These are phyloP conservation scores for Drosophila macrospina DNA, from an alignment of 2,888 invertebrate genomes.

Conservation along the genomic window DNA sequence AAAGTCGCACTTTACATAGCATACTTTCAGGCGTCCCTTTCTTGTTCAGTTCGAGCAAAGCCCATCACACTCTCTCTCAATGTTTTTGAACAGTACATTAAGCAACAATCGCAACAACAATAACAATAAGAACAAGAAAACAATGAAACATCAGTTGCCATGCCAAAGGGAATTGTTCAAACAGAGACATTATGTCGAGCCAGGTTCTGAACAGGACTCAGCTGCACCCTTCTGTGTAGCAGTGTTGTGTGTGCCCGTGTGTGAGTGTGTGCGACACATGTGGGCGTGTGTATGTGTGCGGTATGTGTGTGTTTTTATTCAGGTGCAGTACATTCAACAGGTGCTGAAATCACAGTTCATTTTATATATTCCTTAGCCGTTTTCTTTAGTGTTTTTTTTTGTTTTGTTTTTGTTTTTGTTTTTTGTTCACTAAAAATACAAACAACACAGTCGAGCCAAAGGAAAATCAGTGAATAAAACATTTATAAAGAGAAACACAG, in stretches of 20 bases:
- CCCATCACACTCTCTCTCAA: constrained; percentile 1
- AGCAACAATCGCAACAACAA: constrained; percentile 13
- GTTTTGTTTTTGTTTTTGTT: too few relatives aligned
- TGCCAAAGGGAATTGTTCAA: constrained; percentile 59
- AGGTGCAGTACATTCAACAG: constrained; percentile 78
- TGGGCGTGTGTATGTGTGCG: constrained; percentile 11
- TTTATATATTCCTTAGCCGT: constrained; percentile 18
- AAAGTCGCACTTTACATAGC: not conserved
- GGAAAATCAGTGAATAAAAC: constrained; percentile 34
- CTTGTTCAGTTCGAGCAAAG: not conserved
- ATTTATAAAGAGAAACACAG: constrained; percentile 35
- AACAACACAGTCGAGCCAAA: constrained; percentile 46
- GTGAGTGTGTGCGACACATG: constrained; percentile 13
- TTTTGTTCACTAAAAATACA: constrained; percentile 36
- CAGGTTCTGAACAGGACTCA: constrained; percentile 28
- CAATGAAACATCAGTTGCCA: constrained; percentile 49
- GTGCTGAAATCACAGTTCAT: constrained; percentile 58
- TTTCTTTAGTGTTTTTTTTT: constrained; percentile 21
- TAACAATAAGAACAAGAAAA: constrained; percentile 13
- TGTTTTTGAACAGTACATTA: constrained; percentile 4
- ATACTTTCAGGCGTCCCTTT: constrained; percentile 1
- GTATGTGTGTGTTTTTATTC: constrained; percentile 24
- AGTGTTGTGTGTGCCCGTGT: constrained; percentile 9
- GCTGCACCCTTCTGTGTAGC: constrained; percentile 7
- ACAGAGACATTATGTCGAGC: constrained; percentile 52